phyloP scores from a whole-genome alignment of 2,113 vertebrate species.

The Dendrocopos noguchii region DNA sequence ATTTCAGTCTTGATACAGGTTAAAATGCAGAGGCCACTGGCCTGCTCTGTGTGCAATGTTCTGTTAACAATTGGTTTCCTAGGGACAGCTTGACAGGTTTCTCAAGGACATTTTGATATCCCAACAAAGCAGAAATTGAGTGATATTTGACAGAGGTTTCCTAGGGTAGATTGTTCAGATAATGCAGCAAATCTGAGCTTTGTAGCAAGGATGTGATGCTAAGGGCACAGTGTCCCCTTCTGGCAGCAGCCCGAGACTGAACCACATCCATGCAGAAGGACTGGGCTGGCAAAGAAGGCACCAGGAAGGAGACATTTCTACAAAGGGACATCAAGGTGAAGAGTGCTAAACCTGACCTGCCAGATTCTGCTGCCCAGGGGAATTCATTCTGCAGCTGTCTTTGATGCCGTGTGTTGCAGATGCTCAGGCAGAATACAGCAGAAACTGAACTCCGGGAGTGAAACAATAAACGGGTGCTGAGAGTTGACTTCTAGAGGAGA shows the following conservation, averaged over 20 bases:
- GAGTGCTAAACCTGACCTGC: background rate
- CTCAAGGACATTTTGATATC: background rate
- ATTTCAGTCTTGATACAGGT: background rate
- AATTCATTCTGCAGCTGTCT: background rate
- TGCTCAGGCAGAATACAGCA: background rate
- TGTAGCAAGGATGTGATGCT: background rate
- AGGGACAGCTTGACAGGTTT: background rate
- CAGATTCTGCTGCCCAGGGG: background rate
- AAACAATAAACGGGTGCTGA: background rate
- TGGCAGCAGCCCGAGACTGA: background rate
- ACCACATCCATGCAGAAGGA: background rate
- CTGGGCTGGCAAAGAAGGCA: background rate
- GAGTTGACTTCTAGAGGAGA: background rate
- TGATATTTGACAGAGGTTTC: background rate
- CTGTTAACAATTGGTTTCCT: background rate
- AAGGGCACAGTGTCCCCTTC: background rate
- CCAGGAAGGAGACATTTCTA: background rate
- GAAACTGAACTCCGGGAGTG: background rate
- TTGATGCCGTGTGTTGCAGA: background rate
- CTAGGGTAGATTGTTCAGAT: background rate
- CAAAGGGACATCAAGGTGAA: background rate
- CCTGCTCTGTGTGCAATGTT: background rate
- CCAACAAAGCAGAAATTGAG: background rate
- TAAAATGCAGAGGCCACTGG: background rate
- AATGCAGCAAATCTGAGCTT: background rate